phyloP scores from a whole-genome alignment of 2,888 invertebrate species.

The Drosophila neotestacea region DNA sequence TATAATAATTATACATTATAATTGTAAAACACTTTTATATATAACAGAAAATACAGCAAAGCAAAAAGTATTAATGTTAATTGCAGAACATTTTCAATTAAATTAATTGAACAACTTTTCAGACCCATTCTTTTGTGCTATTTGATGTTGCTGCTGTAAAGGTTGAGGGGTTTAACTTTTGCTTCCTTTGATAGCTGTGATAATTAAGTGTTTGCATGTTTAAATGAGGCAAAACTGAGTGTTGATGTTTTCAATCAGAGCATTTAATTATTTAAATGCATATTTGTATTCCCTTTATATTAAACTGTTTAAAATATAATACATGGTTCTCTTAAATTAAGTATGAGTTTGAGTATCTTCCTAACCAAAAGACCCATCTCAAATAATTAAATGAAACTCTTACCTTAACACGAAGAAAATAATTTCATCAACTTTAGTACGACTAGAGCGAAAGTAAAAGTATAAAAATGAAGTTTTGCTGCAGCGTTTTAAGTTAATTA shows the following conservation, averaged over 20 bases:
- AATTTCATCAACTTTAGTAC: conserved; percentile 26
- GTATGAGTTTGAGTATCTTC: too few species aligned
- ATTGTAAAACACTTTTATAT: conserved; percentile 12
- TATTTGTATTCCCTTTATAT: background rate
- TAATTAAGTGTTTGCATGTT: conserved; percentile 3
- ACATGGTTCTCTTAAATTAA: too few species aligned
- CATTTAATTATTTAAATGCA: conserved; percentile 3
- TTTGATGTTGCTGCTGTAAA: background rate
- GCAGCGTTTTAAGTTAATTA: conserved; percentile 37
- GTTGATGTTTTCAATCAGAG: conserved; percentile 26
- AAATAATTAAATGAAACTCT: background rate
- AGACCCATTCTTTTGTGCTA: background rate
- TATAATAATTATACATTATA: background rate
- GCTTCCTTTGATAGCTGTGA: conserved; percentile 1
- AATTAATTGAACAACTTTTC: conserved; percentile 58
- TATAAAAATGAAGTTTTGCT: conserved; percentile 17
- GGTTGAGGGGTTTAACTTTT: conserved; percentile 12
- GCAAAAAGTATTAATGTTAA: conserved; percentile 50
- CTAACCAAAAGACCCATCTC: too few species aligned
- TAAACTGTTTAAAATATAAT: too few species aligned
- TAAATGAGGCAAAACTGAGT: conserved; percentile 10
- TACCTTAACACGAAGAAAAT: conserved; percentile 6
- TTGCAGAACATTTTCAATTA: conserved; percentile 63
- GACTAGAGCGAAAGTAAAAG: background rate
- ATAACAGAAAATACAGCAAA: background rate